phyloP scores from a whole-genome alignment of 2,797 vertebrate genomes.

The Limosa lapponica region DNA sequence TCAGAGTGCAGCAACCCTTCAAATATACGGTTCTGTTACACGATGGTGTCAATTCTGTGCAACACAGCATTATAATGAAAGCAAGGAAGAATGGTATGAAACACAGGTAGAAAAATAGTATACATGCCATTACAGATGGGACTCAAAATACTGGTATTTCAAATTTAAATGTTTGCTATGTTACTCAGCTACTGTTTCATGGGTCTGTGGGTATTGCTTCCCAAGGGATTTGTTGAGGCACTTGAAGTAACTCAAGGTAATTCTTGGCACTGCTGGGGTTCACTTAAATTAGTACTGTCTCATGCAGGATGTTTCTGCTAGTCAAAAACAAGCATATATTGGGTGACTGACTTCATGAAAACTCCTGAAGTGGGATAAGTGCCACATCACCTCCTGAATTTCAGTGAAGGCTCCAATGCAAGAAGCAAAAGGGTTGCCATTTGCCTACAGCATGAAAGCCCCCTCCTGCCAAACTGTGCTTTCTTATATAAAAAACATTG shows the following conservation, averaged over 20 bases:
- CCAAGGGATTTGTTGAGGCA: neutral
- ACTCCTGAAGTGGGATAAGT: neutral
- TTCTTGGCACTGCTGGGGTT: neutral
- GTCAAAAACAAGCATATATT: neutral
- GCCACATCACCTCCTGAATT: neutral
- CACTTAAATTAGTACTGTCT: neutral
- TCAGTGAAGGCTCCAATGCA: neutral
- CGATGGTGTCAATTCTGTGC: neutral
- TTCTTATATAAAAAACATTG: neutral
- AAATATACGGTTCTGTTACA: neutral
- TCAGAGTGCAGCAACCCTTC: neutral
- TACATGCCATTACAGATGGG: neutral
- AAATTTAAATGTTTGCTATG: neutral
- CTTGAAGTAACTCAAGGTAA: neutral
- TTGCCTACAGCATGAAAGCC: neutral
- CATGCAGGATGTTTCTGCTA: neutral
- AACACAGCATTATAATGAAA: neutral
- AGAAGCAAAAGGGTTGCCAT: neutral
- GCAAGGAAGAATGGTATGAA: neutral
- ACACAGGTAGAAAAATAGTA: neutral
- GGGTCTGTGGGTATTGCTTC: neutral
- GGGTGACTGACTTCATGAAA: neutral
- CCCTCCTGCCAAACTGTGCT: neutral
- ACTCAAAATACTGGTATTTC: neutral
- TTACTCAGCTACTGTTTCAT: neutral